Evolutionary conservation across 2,113 vertebrate genomes (phyloP).

Genomic region (Hassar affinis): DNA sequence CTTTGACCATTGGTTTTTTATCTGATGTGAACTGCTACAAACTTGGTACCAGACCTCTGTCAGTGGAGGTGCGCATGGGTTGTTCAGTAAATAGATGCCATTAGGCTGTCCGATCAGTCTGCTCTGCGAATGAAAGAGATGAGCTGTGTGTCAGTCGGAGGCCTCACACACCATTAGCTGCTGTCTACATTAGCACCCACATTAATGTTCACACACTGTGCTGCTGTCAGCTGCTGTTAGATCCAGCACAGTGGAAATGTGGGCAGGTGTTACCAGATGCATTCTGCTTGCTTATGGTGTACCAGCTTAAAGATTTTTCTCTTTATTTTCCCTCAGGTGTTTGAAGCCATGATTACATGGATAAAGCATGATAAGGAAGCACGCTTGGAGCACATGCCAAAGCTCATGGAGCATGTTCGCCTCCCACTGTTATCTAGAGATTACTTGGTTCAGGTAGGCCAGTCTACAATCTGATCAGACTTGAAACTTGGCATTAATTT

Average conservation of each 20-base stretch:
- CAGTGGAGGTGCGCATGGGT: neutral
- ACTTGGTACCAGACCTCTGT: neutral
- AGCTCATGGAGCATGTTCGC: constrained; percentile 93
- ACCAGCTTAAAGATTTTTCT: neutral
- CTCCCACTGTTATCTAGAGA: constrained; percentile 90
- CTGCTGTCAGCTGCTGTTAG: constrained; percentile 33
- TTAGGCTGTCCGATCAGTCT: neutral
- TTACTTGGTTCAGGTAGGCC: constrained; percentile 90
- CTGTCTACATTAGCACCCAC: constrained; percentile 17
- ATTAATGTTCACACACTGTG: neutral
- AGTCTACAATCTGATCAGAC: neutral
- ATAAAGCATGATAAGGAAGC: constrained; percentile 91
- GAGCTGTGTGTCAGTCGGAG: constrained; percentile 22
- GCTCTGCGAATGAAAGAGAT: constrained; percentile 11
- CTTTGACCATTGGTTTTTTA: too few species aligned
- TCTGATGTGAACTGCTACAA: neutral
- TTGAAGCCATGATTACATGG: constrained; percentile 94
- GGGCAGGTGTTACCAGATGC: neutral
- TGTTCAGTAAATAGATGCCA: constrained; percentile 19
- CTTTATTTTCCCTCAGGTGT: constrained; percentile 75
- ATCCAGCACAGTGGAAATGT: neutral
- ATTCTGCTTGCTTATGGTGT: neutral
- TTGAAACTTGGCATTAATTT: neutral
- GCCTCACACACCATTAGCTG: constrained; percentile 27
- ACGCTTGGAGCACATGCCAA: constrained; percentile 90